Base-by-base conservation (phyloP, 2,797 vertebrate genomes). In the Ctenopoma multispine region DNA sequence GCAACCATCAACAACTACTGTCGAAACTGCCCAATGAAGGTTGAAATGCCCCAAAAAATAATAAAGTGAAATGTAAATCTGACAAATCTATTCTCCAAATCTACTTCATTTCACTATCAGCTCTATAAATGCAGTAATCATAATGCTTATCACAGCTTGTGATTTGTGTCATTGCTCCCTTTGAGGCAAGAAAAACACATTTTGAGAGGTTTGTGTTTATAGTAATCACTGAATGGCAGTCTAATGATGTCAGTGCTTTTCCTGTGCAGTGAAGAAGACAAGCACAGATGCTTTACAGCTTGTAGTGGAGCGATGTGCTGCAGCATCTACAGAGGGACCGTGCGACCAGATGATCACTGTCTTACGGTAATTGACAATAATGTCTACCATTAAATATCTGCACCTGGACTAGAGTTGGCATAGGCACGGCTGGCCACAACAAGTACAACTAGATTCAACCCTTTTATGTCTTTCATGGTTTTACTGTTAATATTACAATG, bases 211-310 rank as follows among this genome's bases (percentile, higher is more conserved):
- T 51, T 62, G 27, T 41, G 18, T 67, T 69, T 34, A 34, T 56
- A 46, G 43, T 50, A 51, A 72, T 75, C 40, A 63, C 43, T 21
- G 49, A 61, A 14, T 23, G n/a, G n/a, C 53, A 56, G 54, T 47
- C 36, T 73, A 51, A 71, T 73, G 23, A 46, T 56, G 54, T 63
- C 13, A 20, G 23, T 75, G 41, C 68, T 60, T 86, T 59, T 73
- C 20, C 36, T 69, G 55, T 54, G 61, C 94, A 99, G 97, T 98
- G 89, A 97, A 93, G 92, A 97, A 94, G 90, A 89, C 94, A 72
- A 96, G 96, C 90, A 95, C 94, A 49, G 96, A 98, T 68, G 94
- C 94, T 69, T 74, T 98, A 51, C 96, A 97, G 84, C 93, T 93
- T 65, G 84, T 99, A 80, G 89, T 99, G 85, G 95, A 96, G 95